Evolutionary conservation across 2,797 vertebrate species (phyloP), one percentile per base, ranked within the genome.

Genomic region (Epinephelus malabaricus): DNA sequence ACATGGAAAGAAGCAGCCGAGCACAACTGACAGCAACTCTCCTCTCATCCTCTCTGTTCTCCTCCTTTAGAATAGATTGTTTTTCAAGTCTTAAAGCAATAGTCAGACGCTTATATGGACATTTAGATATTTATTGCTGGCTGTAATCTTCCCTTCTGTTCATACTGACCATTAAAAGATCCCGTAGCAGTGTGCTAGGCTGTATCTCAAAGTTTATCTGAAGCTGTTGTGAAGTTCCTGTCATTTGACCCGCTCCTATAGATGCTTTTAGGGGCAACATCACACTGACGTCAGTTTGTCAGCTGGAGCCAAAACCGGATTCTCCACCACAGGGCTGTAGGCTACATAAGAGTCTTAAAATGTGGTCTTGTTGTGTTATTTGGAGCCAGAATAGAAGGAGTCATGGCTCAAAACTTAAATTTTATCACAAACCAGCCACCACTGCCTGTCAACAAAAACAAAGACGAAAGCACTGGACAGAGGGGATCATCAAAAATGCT

Each of bases 1-100:
- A 90, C 88, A 84, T 78, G 73, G 80, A 81, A 89, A 86, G 86
- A 89, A 67, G 85, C 92, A 93, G 86, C 78, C 34, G 68, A 85
- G 88, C 89, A 89, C 76, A 87, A 45, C 89, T 83, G 88, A 90
- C 87, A 81, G 73, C 69, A 81, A 78, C 76, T 77, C 84, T 80
- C 46, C 59, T 79, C 45, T 76, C 65, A 62, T 74, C 65, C 65
- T 66, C 68, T 69, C 69, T 51, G 46, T 61, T 78, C 56, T 27
- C 49, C 58, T 49, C 50, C 30, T 59, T 18, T n/a, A 64, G 40
- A 53, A 66, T 9, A 17, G 2, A 10, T 63, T 58, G 55, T 76
- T 51, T 55, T 76, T 72, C 30, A 73, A 40, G 27, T 65, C 51
- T 53, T n/a, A 38, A 63, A 64, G 34, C 21, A 49, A 67, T 10